Percentiles rank a stretch among this genome's conserved stretches.
Evolutionary conservation across 2,113 vertebrate genomes (phyloP).

Genomic region (Chamaea fasciata): DNA sequence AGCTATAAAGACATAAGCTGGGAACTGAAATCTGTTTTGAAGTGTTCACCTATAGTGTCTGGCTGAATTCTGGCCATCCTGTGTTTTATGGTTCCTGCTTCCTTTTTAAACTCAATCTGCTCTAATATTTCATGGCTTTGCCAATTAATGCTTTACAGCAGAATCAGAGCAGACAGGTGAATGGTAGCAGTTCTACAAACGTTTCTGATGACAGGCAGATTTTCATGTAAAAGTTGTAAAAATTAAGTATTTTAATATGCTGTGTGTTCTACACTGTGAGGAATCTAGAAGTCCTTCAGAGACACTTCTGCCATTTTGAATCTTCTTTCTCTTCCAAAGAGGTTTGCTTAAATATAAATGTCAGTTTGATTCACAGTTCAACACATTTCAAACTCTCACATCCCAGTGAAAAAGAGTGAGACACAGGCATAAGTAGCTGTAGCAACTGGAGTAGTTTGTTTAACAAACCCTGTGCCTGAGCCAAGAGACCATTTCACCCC

Average conservation of each 20-base stretch:
- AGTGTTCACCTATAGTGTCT: background rate
- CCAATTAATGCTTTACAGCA: background rate
- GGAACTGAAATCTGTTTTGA: background rate
- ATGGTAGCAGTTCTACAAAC: background rate
- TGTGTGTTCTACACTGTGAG: background rate
- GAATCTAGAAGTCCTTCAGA: background rate
- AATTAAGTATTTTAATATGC: background rate
- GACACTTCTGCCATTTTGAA: background rate
- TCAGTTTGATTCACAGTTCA: background rate
- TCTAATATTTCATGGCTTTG: background rate
- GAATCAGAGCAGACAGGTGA: background rate
- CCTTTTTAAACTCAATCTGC: background rate
- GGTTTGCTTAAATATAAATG: background rate
- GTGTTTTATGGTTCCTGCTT: background rate
- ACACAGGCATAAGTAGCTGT: background rate
- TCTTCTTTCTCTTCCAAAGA: background rate
- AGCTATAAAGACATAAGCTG: background rate
- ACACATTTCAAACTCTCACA: background rate
- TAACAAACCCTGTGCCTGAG: conserved; percentile 2
- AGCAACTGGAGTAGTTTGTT: conserved; percentile 44
- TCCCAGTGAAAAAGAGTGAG: background rate
- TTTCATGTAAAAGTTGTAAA: background rate
- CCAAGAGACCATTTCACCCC: conserved; percentile 21
- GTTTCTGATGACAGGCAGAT: background rate
- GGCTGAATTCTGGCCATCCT: background rate